Evolutionary conservation across 2,888 invertebrate genomes (phyloP), one percentile per base, ranked within the genome.

Genomic region (Eupithecia pulchellata): DNA sequence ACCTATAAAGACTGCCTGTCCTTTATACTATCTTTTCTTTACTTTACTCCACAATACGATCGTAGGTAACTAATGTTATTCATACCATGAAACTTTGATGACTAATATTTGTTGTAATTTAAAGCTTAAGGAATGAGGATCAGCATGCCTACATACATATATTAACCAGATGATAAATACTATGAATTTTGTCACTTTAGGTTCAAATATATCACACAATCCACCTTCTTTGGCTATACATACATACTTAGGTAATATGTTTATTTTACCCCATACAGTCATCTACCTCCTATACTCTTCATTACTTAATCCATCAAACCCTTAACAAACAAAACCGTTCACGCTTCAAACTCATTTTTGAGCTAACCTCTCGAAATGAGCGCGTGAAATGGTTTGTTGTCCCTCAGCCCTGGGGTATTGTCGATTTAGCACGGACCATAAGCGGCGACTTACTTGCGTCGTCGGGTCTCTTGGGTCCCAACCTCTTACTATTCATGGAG

Each of bases 401-500:
- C 72, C 61, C 29, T 66, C 32, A 47, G 64, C 75, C 91, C 90
- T 88, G 76, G 92, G 88, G 91, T 88, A 89, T 91, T 87, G 91
- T 91, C 91, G 90, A 94, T 94, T 94, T 93, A 88, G 89, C 89
- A 92, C 92, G 92, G 91, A 90, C 93, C 92, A 92, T 93, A 93
- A 91, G 92, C 89, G 87, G 86, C 85, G 80, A 79, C 84, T 88
- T 88, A 89, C 82, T 79, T 79, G 57, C 62, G 27, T 25, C 65
- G 73, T 68, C 81, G 81, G 80, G 79, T 87, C 89, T 86, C 88
- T 78, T 77, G 87, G 85, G 88, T 81, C 69, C 63, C 34, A 68
- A 86, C 88, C 89, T 87, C 89, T 83, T 92, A 91, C 91, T 93
- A 94, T 93, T 93, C 93, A 93, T 93, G 83, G 86, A 82, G 80